These are phyloP conservation scores for Heliconius melpomene DNA, from an alignment of 1,140 invertebrate species.

Conservation along the genomic window DNA sequence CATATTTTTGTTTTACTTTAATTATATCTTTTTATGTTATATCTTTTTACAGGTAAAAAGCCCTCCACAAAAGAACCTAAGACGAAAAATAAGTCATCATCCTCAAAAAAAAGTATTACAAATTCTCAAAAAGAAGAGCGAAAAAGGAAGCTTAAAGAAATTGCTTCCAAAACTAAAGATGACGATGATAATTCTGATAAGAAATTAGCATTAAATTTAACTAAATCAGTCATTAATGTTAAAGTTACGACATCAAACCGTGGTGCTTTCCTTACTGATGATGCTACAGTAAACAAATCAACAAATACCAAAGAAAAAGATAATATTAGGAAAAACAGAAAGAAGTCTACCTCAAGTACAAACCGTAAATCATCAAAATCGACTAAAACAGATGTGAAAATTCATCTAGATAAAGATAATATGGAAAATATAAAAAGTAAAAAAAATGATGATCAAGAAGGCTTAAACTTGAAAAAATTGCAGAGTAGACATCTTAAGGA, in stretches of 20 bases:
- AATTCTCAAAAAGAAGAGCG: conserved; percentile 68
- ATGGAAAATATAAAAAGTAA: neutral
- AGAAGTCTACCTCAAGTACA: conserved; percentile 31
- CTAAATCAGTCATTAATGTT: conserved; percentile 49
- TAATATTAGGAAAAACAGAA: neutral
- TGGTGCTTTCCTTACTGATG: conserved; percentile 61
- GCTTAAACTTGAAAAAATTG: neutral
- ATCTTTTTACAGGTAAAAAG: conserved; percentile 46
- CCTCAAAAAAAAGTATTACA: conserved; percentile 51
- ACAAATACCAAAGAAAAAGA: conserved; percentile 41
- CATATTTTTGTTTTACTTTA: neutral
- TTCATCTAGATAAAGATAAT: neutral
- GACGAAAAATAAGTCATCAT: conserved; percentile 41
- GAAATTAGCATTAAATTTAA: conserved; percentile 38
- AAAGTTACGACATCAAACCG: conserved; percentile 64
- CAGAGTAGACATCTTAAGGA: neutral
- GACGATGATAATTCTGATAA: conserved; percentile 24
- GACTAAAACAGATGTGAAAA: neutral
- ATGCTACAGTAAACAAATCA: conserved; percentile 41
- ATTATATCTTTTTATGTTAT: conserved; percentile 19
- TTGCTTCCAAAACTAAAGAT: conserved; percentile 65
- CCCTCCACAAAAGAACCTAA: conserved; percentile 39
- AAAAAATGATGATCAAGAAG: neutral
- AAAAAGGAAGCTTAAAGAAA: conserved; percentile 68
- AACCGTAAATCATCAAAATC: conserved; percentile 14